Evolutionary conservation across 1,140 invertebrate genomes (phyloP).

Genomic region (Drosophila teissieri): DNA sequence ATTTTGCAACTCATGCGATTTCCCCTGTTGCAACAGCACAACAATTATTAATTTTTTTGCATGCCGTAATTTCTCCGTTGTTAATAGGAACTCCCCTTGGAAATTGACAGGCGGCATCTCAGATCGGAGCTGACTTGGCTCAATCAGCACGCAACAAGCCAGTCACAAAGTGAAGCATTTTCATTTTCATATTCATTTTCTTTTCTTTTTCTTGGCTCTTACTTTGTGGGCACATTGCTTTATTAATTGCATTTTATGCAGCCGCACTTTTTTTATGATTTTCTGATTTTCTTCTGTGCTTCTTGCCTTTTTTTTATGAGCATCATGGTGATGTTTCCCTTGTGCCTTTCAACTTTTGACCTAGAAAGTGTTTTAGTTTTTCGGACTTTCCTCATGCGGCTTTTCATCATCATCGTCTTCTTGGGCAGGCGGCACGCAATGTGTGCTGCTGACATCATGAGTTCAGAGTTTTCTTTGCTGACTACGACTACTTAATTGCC

Average conservation of each 20-base stretch:
- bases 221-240: constrained; percentile 41
- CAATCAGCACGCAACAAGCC: constrained; percentile 33
- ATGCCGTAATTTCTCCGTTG: constrained; percentile 56
- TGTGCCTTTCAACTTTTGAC: constrained; percentile 76
- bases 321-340: constrained; percentile 28
- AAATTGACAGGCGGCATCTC: constrained; percentile 47
- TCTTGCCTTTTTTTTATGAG: constrained; percentile 40
- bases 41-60: constrained; percentile 21
- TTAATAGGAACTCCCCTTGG: constrained; percentile 32
- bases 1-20: constrained; percentile 24
- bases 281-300: constrained; percentile 10
- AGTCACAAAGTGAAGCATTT: constrained; percentile 24
- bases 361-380: constrained; percentile 77
- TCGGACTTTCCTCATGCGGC: constrained; percentile 35
- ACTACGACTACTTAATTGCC: constrained; percentile 28
- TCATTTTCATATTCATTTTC: constrained; percentile 37
- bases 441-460: constrained; percentile 38
- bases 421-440: constrained; percentile 22
- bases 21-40: constrained; percentile 30
- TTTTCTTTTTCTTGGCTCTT: constrained; percentile 43
- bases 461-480: constrained; percentile 41
- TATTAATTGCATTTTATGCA: constrained; percentile 73
- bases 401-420: constrained; percentile 42
- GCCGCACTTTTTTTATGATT: constrained; percentile 22
- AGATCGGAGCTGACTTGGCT: constrained; percentile 19